These are phyloP conservation scores for Loxodonta africana DNA, from an alignment of 2,113 vertebrate genomes.

Conservation along the genomic window DNA sequence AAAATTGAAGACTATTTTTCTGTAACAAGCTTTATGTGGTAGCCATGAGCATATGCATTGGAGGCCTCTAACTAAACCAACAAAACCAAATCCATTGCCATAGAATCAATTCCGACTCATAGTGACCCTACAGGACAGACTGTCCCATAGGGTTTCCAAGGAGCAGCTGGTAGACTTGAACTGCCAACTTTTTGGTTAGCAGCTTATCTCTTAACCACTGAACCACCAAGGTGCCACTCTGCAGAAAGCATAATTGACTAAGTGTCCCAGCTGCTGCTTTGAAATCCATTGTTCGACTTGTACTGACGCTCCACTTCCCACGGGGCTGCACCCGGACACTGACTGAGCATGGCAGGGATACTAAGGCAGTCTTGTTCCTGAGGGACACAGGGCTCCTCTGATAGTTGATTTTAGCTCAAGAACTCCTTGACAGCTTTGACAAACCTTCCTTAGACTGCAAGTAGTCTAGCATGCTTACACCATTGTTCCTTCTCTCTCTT, in stretches of 20 bases:
- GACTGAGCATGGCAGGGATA: neutral
- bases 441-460: neutral
- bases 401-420: neutral
- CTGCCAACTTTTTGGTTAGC: too few relatives aligned
- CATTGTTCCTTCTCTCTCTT: neutral
- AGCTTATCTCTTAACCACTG: too few relatives aligned
- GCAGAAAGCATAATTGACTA: fast-evolving
- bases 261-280: fast-evolving
- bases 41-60: neutral
- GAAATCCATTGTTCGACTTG: neutral
- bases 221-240: too few relatives aligned
- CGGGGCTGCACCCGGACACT: too few relatives aligned
- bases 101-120: too few relatives aligned
- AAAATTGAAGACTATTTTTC: neutral
- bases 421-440: neutral
- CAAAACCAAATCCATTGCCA: too few relatives aligned
- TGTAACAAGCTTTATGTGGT: neutral
- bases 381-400: neutral
- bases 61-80: neutral
- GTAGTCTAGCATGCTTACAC: neutral
- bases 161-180: too few relatives aligned
- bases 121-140: too few relatives aligned
- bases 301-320: fast-evolving
- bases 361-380: neutral
- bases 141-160: too few relatives aligned